Evolutionary conservation across 2,888 invertebrate genomes (phyloP), one percentile per base, ranked within the genome.

Genomic region (Meloe dianella): DNA sequence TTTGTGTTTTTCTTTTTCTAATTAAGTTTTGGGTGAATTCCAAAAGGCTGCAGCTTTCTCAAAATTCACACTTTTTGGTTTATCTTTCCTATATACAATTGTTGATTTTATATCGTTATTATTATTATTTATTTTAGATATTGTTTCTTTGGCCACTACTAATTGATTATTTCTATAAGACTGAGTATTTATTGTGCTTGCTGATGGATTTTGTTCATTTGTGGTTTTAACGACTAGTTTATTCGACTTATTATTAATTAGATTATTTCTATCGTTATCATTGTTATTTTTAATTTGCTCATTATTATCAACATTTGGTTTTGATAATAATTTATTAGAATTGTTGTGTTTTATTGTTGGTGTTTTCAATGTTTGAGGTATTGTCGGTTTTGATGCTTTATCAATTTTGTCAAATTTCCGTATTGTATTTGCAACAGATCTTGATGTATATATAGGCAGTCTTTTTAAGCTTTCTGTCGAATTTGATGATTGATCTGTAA

Each of bases 1-100:
- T 38, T 63, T 24, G 14, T 22, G n/a, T 59, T 27, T 38, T 24
- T 20, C 2, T 35, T n/a, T 57, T 60, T n/a, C n/a, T n/a, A n/a
- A 27, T 72, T 72, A 75, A 51, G 72, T 74, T 77, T 80, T 80
- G 14, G 81, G 77, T 60, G 78, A 75, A 70, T 81, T 84, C 84
- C 84, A 84, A 77, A 84, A 84, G 32, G 82, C 83, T 2, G 82
- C 77, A n/a, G 82, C 83, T 73, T 81, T 83, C 67, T 80, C 78
- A 73, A 84, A 84, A 66, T 77, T 81, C 65, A 82, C 83, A 71
- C 80, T 82, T 76, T 80, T 82, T 61, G 78, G 78, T 73, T 78
- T 80, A 60, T 76, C 75, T 64, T 69, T 71, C 60, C 67, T 75
- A 66, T 68, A 73, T 63, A 74, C 54, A 61, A 56, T 63, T 22